Evolutionary conservation across 2,113 vertebrate species (phyloP), one percentile per base, ranked within the genome.

Genomic region (Gasterosteus nipponicus): DNA sequence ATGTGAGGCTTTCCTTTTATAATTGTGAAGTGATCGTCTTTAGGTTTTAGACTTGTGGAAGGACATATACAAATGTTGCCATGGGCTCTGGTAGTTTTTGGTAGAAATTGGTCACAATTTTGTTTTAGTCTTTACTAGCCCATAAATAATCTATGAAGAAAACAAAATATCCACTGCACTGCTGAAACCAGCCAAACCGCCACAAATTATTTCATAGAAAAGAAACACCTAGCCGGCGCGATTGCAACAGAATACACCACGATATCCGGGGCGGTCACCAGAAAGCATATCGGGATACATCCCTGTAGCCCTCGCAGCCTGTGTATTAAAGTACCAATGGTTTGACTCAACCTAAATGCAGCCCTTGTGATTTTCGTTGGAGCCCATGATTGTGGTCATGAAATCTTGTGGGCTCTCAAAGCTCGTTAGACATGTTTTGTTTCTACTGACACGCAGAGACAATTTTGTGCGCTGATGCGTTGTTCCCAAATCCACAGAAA

Each of bases 261-360:
- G 9, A 49, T 49, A 16, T 49, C 47, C 18, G 47, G 18, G 47
- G 10, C 39, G 6, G 35, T 10, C 22, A 63, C 44, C 1, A 3
- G 26, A 39, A 26, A n/a, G 53, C 5, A 35, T 58, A 59, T 53
- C 62, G 46, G 47, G 64, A 63, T 62, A n/a, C 6, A 62, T 68
- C 31, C 33, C 16, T 49, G 71, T 62, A 41, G 10, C 26, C 35
- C 51, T 41, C 10, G n/a, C 57, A 14, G 51, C 31, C n/a, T 16
- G 16, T 46, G 12, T 49, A 15, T 16, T 19, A 54, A 15, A 38
- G 47, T 5, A 26, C 35, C 35, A 38, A 38, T 38, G 19, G 16
- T 26, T 10, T 61, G 3, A 15, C 35, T 51, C 19, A 19, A 18
- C 7, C 18, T 63, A 10, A 35, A 54, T 16, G 12, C n/a, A 46